These are phyloP conservation scores for Clarias gariepinus DNA, from an alignment of 2,113 vertebrate species.

Conservation along the genomic window DNA sequence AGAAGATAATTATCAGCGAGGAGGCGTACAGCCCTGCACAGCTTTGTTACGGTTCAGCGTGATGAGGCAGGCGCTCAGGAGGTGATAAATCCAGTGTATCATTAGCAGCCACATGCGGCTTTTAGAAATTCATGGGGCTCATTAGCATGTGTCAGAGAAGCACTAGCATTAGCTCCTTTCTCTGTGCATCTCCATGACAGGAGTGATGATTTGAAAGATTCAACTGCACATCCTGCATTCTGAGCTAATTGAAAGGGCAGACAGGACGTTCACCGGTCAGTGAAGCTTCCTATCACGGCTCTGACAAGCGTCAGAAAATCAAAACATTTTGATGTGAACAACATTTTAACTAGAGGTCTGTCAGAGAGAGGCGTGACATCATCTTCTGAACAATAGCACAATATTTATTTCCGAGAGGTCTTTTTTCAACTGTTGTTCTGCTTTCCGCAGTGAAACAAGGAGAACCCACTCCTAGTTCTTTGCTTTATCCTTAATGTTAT, in stretches of 20 bases:
- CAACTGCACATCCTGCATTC: not conserved
- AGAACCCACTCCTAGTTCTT: slow-evolving; percentile 34
- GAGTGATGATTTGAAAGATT: not conserved
- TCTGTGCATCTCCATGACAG: slow-evolving; percentile 17
- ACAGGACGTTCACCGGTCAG: not conserved
- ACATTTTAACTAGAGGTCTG: not conserved
- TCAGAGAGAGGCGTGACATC: not conserved
- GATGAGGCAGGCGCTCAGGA: slow-evolving; percentile 6
- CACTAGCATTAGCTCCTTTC: not conserved
- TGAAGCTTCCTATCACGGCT: not conserved
- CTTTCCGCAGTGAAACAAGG: slow-evolving; percentile 43
- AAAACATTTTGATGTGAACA: not conserved
- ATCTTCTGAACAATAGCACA: not conserved
- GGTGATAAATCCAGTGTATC: slow-evolving; percentile 21
- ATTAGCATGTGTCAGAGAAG: slow-evolving; percentile 45
- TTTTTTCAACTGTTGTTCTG: slow-evolving; percentile 48
- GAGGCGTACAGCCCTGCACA: slow-evolving; percentile 25
- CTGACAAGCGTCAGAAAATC: slow-evolving; percentile 23
- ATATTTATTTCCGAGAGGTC: slow-evolving; percentile 28
- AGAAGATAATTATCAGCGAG: not conserved
- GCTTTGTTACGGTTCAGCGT: slow-evolving; percentile 43
- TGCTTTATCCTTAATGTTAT: slow-evolving; percentile 52
- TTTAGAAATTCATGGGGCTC: slow-evolving; percentile 41
- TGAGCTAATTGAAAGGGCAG: slow-evolving; percentile 20
- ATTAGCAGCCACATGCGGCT: slow-evolving; percentile 18